Evolutionary conservation across 2,113 vertebrate genomes (phyloP).

Genomic region (Cinclus mexicanus): DNA sequence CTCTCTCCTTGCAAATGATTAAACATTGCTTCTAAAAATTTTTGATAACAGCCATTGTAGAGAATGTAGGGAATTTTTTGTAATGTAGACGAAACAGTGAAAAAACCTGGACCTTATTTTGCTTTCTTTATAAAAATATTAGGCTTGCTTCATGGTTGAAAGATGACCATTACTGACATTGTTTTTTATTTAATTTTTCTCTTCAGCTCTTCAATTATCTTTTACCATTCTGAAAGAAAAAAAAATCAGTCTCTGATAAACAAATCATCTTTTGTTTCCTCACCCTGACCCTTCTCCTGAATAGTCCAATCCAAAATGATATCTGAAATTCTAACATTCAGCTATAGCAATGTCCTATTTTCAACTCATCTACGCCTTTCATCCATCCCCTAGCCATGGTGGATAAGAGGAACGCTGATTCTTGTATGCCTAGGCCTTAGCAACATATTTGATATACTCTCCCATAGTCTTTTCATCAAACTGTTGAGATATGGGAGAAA

Average conservation of each 20-base stretch:
- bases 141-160: not conserved
- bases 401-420: not conserved
- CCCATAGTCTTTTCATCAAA: not conserved
- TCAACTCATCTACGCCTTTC: not conserved
- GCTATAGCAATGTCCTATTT: not conserved
- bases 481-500: not conserved
- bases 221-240: not conserved
- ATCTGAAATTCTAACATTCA: not conserved
- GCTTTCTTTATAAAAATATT: not conserved
- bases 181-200: not conserved
- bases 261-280: not conserved
- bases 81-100: not conserved
- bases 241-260: not conserved
- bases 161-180: not conserved
- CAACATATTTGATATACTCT: not conserved
- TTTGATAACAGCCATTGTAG: not conserved
- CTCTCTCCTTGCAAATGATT: not conserved
- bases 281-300: not conserved
- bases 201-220: fast-evolving
- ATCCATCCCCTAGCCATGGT: not conserved
- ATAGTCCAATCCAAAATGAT: not conserved
- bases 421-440: not conserved
- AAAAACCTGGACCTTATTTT: not conserved
- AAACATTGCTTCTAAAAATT: not conserved
- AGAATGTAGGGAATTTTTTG: not conserved